Conservation (phyloP, 2,797 vertebrate genomes). For the Halcyon chelicuti region DNA sequence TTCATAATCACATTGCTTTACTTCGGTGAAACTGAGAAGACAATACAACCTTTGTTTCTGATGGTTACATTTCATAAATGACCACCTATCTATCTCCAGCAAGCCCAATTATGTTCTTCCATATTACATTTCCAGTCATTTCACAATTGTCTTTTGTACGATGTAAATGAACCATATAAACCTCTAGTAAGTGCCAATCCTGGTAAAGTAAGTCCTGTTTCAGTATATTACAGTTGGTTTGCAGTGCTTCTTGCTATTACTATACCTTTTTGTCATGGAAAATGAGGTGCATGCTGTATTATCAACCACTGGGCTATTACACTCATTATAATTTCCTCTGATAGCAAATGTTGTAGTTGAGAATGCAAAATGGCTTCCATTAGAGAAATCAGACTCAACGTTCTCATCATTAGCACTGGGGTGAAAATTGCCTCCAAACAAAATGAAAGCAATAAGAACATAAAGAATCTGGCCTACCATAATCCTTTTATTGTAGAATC, state of each 20-base stretch:
- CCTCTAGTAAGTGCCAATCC: neutral
- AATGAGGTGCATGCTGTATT: neutral
- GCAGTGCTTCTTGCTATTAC: neutral
- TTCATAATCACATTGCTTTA: neutral
- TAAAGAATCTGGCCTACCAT: neutral
- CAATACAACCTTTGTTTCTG: slow-evolving; percentile 10
- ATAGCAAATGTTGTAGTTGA: neutral
- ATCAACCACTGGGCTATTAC: neutral
- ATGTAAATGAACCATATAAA: neutral
- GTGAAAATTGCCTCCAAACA: neutral
- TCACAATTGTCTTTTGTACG: neutral
- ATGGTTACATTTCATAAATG: neutral
- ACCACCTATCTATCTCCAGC: neutral
- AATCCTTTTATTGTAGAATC: neutral
- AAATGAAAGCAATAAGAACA: neutral
- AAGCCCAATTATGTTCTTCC: neutral
- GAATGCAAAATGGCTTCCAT: neutral
- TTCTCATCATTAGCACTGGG: neutral
- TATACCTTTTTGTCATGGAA: neutral
- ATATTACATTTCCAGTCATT: neutral
- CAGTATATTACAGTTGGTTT: neutral
- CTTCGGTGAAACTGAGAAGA: neutral
- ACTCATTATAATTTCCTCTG: neutral
- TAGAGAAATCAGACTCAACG: neutral
- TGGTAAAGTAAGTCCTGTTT: neutral